These are phyloP conservation scores for Pseudonaja textilis DNA, from an alignment of 2,113 vertebrate genomes.

Conservation along the genomic window DNA sequence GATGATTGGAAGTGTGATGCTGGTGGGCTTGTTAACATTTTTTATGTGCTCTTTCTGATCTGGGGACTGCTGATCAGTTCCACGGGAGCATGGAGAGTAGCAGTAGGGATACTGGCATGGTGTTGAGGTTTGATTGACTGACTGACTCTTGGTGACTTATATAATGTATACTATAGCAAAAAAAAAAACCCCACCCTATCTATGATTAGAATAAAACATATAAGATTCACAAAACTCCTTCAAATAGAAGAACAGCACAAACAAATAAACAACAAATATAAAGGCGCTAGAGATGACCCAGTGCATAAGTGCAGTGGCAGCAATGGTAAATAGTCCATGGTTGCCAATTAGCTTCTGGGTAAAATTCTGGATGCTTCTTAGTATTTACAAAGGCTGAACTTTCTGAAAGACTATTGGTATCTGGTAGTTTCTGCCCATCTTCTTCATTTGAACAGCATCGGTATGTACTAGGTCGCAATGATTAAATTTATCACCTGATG, in stretches of 20 bases:
- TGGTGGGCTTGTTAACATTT: background rate
- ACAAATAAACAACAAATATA: background rate
- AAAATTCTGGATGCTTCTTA: no score
- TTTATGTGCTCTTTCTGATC: background rate
- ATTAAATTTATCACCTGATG: no score
- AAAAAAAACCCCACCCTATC: no score
- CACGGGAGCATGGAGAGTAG: background rate
- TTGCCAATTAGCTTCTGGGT: no score
- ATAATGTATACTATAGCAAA: background rate
- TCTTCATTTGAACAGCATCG: background rate
- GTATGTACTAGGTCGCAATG: background rate
- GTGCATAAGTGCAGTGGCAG: background rate
- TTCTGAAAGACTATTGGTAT: background rate
- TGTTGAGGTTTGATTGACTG: background rate
- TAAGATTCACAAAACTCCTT: background rate
- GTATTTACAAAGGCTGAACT: background rate
- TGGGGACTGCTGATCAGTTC: background rate
- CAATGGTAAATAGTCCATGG: background rate
- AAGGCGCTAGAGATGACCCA: background rate
- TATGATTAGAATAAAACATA: background rate
- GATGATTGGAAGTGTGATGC: background rate
- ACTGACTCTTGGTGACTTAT: background rate
- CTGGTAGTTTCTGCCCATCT: background rate
- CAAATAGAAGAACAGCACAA: background rate
- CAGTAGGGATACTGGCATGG: background rate